These are phyloP conservation scores for Chrysomela aeneicollis DNA, from an alignment of 2,888 invertebrate species.

Conservation along the genomic window DNA sequence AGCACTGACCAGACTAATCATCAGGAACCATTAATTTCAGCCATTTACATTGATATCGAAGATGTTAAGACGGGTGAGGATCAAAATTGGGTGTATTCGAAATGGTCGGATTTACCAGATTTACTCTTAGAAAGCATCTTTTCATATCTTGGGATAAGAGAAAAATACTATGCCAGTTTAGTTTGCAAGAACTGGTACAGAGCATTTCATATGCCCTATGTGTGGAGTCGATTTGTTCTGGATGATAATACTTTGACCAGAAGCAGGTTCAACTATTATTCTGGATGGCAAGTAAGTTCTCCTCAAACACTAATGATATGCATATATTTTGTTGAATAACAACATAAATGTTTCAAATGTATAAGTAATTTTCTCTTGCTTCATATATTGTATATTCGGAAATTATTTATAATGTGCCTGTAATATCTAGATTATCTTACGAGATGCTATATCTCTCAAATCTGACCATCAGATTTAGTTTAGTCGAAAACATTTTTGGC, in stretches of 20 bases:
- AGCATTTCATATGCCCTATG: conserved; percentile 75
- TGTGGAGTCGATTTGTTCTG: conserved; percentile 79
- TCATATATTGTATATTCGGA: no score
- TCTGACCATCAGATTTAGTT: no score
- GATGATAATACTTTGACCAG: conserved; percentile 78
- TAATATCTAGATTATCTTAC: no score
- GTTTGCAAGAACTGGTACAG: conserved; percentile 73
- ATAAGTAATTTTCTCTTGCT: no score
- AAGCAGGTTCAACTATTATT: conserved; percentile 80
- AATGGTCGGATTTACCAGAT: conserved; percentile 76
- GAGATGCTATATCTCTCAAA: no score
- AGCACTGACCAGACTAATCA: background rate
- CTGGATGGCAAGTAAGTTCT: conserved; percentile 74
- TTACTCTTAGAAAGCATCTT: conserved; percentile 78
- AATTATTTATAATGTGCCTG: no score
- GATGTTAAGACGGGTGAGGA: conserved; percentile 59
- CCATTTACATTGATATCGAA: conserved; percentile 56
- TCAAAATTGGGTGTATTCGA: conserved; percentile 61
- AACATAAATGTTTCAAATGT: no score
- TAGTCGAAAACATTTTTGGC: no score
- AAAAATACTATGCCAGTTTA: conserved; percentile 78
- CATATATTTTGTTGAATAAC: no score
- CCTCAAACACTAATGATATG: background rate
- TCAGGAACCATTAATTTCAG: conserved; percentile 39
- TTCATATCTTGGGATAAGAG: conserved; percentile 70